phyloP scores from a whole-genome alignment of 2,113 vertebrate species.

The Anguilla rostrata region DNA sequence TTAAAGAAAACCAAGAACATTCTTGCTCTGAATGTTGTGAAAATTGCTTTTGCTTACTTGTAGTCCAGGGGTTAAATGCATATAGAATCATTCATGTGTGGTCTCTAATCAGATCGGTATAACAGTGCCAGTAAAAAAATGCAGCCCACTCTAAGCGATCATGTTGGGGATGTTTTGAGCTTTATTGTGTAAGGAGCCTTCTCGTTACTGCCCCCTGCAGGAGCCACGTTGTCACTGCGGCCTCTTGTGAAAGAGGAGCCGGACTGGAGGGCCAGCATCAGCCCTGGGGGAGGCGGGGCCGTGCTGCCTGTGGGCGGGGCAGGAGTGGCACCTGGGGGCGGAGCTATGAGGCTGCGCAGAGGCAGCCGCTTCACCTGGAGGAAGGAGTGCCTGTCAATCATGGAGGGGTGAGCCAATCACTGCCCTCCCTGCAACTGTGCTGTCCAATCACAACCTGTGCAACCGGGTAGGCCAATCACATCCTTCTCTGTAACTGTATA shows the following conservation, averaged over 20 bases:
- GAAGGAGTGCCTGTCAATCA: conserved; percentile 79
- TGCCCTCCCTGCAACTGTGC: not conserved
- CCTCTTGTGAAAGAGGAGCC: conserved; percentile 78
- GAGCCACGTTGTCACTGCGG: conserved; percentile 75
- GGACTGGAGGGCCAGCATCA: conserved; percentile 71
- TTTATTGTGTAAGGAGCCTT: no score
- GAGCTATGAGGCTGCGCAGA: conserved; percentile 71
- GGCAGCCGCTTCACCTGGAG: conserved; percentile 80
- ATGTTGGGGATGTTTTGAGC: no score
- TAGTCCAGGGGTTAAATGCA: no score
- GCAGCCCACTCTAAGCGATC: no score
- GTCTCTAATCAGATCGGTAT: no score
- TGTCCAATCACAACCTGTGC: not conserved
- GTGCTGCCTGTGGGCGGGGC: conserved; percentile 52
- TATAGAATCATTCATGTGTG: no score
- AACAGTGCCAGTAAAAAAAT: no score
- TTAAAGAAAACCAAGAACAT: no score
- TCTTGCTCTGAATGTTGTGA: no score
- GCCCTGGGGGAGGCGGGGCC: conserved; percentile 57
- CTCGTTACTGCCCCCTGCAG: conserved; percentile 42
- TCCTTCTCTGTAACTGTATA: no score
- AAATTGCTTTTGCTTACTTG: no score
- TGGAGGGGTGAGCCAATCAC: conserved; percentile 70
- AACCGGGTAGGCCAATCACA: not conserved
- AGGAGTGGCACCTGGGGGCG: conserved; percentile 42